These are phyloP conservation scores for Ptilonorhynchus violaceus DNA, from an alignment of 2,113 vertebrate species.

Conservation along the genomic window DNA sequence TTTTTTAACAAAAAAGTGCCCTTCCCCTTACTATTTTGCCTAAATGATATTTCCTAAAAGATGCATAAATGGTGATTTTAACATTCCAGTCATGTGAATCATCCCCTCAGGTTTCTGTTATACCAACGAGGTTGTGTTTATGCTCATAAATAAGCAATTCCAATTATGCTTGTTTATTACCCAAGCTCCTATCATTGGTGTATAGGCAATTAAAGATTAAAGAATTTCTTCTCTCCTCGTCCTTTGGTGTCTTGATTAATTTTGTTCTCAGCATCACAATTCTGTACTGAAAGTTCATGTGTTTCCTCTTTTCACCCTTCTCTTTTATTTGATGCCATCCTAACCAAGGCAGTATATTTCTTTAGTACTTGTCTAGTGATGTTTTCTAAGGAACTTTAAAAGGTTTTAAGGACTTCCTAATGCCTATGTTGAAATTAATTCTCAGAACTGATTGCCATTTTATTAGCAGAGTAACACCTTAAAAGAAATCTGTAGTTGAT, in stretches of 20 bases:
- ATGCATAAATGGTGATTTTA: slow-evolving; percentile 10
- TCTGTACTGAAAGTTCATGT: background rate
- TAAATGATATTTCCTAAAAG: background rate
- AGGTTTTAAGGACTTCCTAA: background rate
- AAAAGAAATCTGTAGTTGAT: background rate
- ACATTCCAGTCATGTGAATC: slow-evolving; percentile 15
- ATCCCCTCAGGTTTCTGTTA: background rate
- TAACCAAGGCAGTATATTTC: background rate
- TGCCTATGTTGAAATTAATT: background rate
- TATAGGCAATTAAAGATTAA: slow-evolving; percentile 60
- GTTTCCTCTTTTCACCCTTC: background rate
- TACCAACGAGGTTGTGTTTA: slow-evolving; percentile 1
- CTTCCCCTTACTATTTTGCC: background rate
- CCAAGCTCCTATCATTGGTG: background rate
- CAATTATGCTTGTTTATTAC: slow-evolving; percentile 48
- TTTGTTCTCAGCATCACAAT: slow-evolving; percentile 31
- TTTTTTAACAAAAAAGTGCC: background rate
- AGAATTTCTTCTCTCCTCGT: slow-evolving; percentile 28
- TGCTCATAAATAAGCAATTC: slow-evolving; percentile 61
- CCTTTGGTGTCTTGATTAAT: slow-evolving; percentile 57
- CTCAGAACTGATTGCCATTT: background rate
- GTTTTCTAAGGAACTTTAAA: background rate
- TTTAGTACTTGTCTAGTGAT: background rate
- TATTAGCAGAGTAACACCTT: background rate
- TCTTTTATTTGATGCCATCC: background rate